Evolutionary conservation across 1,140 invertebrate genomes (phyloP).

Genomic region (Tetramorium parvispinum): DNA sequence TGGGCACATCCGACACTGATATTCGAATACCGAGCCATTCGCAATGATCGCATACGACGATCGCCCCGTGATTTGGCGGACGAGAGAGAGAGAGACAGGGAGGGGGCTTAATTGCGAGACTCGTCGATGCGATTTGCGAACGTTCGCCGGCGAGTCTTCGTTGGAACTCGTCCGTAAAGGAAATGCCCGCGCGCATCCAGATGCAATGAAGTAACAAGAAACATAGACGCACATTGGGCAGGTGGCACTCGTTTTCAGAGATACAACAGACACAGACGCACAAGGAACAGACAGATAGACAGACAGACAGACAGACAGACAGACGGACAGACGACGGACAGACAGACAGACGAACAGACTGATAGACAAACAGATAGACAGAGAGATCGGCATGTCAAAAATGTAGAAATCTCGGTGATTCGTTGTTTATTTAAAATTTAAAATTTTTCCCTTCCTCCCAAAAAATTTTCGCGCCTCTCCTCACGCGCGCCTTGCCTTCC

Average conservation of each 20-base stretch:
- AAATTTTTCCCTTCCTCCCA: conserved; percentile 62
- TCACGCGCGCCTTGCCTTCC: conserved; percentile 16
- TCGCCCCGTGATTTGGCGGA: not conserved
- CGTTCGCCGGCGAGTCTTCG: not conserved
- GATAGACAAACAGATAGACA: conserved; percentile 75
- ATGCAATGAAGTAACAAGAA: conserved; percentile 17
- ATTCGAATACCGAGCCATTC: conserved; percentile 29
- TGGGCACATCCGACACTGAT: not conserved
- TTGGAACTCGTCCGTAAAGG: not conserved
- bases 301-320: conserved; percentile 67
- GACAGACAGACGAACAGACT: conserved; percentile 68
- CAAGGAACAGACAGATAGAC: conserved; percentile 67
- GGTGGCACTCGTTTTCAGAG: conserved; percentile 71
- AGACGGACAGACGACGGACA: conserved; percentile 64
- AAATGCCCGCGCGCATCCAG: not conserved
- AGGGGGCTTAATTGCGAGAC: not conserved
- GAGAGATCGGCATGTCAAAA: conserved; percentile 72
- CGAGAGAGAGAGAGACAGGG: not conserved
- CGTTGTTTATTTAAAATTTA: conserved; percentile 83
- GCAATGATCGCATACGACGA: not conserved
- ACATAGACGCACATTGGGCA: conserved; percentile 67
- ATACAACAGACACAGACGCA: conserved; percentile 65
- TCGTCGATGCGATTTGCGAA: conserved; percentile 29
- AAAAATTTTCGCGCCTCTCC: conserved; percentile 5
- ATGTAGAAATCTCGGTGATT: conserved; percentile 80